Conservation (phyloP, 2,113 vertebrate species). For the Sylvia atricapilla region DNA sequence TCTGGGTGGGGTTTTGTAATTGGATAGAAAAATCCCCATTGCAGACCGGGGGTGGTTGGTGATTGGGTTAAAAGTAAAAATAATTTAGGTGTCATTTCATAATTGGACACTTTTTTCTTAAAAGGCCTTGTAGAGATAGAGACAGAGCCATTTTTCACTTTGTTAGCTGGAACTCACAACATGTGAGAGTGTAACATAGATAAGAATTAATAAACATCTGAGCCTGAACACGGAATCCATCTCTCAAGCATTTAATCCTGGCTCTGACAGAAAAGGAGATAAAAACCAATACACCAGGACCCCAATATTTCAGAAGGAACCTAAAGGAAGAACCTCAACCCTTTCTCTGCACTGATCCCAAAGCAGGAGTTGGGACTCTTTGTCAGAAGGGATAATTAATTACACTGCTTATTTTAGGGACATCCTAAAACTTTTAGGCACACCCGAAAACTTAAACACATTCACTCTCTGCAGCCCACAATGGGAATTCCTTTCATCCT, state of each 20-base stretch:
- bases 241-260: not conserved
- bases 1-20: not conserved
- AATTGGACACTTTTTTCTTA: not conserved
- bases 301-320: not conserved
- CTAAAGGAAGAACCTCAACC: not conserved
- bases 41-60: rapidly evolving
- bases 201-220: not conserved
- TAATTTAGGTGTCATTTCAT: not conserved
- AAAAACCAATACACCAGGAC: not conserved
- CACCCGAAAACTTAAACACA: not conserved
- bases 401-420: not conserved
- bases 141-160: not conserved
- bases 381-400: not conserved
- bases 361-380: rapidly evolving
- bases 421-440: not conserved
- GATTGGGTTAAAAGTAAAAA: not conserved
- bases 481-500: not conserved
- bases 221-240: not conserved
- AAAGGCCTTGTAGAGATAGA: not conserved
- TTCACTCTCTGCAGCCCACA: not conserved
- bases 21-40: not conserved
- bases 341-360: not conserved
- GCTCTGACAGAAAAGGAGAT: not conserved
- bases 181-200: not conserved
- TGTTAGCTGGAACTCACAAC: not conserved